Conservation (phyloP, 2,797 vertebrate species). For the Eremophila alpestris region DNA sequence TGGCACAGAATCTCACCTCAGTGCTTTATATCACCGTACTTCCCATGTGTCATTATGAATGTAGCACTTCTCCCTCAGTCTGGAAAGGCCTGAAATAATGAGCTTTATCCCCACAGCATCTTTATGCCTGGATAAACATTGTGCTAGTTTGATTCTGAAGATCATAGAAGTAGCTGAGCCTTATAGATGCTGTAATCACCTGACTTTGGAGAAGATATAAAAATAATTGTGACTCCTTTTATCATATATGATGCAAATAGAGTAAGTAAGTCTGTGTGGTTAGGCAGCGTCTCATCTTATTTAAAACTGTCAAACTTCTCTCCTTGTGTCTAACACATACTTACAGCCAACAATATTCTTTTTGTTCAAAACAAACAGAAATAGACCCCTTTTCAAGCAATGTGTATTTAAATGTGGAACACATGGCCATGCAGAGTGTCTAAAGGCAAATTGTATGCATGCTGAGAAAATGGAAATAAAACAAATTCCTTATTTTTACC, state of each 20-base stretch:
- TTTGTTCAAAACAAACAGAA: background rate
- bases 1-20: background rate
- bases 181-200: background rate
- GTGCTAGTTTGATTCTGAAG: background rate
- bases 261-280: fast-evolving
- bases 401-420: background rate
- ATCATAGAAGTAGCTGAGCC: background rate
- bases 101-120: background rate
- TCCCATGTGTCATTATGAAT: background rate
- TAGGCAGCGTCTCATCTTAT: background rate
- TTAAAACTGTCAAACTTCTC: background rate
- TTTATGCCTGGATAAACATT: background rate
- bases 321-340: background rate
- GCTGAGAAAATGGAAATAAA: background rate
- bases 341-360: background rate
- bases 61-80: background rate
- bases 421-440: background rate
- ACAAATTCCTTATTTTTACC: background rate
- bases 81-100: background rate
- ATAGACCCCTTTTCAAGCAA: background rate
- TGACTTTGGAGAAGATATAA: background rate
- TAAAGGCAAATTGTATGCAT: background rate
- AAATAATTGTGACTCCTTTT: background rate
- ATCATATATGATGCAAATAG: background rate
- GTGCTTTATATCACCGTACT: background rate